phyloP scores from a whole-genome alignment of 2,797 vertebrate species.

The Molossus alvarezi region DNA sequence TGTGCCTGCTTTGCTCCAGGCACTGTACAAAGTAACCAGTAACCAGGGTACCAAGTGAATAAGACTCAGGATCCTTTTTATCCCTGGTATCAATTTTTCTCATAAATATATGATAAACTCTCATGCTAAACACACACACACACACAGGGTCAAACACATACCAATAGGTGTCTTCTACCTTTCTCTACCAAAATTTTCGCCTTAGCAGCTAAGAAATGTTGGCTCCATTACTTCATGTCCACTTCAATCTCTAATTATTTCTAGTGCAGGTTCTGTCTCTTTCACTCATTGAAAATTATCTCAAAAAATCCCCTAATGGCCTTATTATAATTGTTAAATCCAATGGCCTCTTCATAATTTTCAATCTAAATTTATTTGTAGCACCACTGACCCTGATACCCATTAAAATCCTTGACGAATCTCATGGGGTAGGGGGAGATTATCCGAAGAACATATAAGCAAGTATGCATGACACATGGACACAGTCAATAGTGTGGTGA shows the following conservation, averaged over 20 bases:
- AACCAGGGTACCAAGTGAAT: background rate
- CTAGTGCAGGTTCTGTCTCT: background rate
- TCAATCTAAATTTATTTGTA: background rate
- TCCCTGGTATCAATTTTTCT: background rate
- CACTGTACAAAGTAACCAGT: background rate
- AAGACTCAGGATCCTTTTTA: background rate
- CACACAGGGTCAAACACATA: background rate
- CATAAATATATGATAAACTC: background rate
- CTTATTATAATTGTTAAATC: constrained; percentile 16
- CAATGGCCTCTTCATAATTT: background rate
- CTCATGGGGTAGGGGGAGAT: too few relatives aligned
- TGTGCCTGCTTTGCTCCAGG: background rate
- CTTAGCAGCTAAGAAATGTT: background rate
- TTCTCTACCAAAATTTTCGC: background rate
- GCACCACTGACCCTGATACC: background rate
- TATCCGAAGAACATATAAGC: too few relatives aligned
- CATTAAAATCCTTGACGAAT: background rate
- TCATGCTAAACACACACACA: background rate
- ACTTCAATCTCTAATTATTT: background rate
- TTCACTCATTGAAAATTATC: background rate
- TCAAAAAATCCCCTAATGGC: background rate
- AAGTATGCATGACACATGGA: too few relatives aligned
- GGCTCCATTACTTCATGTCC: background rate
- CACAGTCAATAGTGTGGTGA: too few relatives aligned
- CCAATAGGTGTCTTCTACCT: background rate